Evolutionary conservation across 2,888 invertebrate genomes (phyloP).

Genomic region (Coenonympha arcania): DNA sequence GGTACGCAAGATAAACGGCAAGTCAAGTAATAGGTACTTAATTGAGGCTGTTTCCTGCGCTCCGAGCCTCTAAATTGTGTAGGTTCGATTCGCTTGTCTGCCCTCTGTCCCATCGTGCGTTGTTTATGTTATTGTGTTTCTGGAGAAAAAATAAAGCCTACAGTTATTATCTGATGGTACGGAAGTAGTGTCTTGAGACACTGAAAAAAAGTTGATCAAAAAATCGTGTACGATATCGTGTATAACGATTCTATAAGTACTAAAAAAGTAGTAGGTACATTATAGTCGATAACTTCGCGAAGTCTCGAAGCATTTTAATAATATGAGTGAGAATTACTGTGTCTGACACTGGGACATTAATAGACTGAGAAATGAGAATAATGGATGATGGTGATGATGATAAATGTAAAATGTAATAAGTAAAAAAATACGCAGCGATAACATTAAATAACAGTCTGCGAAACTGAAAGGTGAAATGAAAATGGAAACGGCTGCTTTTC

Average conservation of each 20-base stretch:
- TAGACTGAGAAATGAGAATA: too few relatives aligned
- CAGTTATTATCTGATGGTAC: slow-evolving; percentile 3
- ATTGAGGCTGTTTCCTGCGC: slow-evolving; percentile 47
- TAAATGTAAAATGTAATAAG: background rate
- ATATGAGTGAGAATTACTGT: too few relatives aligned
- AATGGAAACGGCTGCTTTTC: slow-evolving; percentile 49
- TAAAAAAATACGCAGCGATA: slow-evolving; percentile 13
- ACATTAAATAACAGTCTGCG: slow-evolving; percentile 29
- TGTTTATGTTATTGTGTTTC: slow-evolving; percentile 14
- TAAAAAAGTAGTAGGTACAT: too few relatives aligned
- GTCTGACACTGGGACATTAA: too few relatives aligned
- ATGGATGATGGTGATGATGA: too few relatives aligned
- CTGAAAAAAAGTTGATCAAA: too few relatives aligned
- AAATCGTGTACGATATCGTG: too few relatives aligned
- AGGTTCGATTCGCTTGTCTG: slow-evolving; percentile 41
- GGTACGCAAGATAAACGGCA: slow-evolving; percentile 39
- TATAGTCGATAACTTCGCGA: too few relatives aligned
- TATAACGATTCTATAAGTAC: too few relatives aligned
- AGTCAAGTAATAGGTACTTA: slow-evolving; percentile 41
- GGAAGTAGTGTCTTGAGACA: background rate
- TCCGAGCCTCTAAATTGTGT: slow-evolving; percentile 41
- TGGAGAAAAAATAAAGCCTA: slow-evolving; percentile 28
- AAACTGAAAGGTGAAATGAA: slow-evolving; percentile 32
- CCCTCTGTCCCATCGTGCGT: slow-evolving; percentile 28
- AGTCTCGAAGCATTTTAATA: too few relatives aligned